A percentile compares a stretch with the other conserved stretches of the same genome.
Evolutionary conservation across 2,888 invertebrate species (phyloP).

Genomic region (Abrostola tripartita): DNA sequence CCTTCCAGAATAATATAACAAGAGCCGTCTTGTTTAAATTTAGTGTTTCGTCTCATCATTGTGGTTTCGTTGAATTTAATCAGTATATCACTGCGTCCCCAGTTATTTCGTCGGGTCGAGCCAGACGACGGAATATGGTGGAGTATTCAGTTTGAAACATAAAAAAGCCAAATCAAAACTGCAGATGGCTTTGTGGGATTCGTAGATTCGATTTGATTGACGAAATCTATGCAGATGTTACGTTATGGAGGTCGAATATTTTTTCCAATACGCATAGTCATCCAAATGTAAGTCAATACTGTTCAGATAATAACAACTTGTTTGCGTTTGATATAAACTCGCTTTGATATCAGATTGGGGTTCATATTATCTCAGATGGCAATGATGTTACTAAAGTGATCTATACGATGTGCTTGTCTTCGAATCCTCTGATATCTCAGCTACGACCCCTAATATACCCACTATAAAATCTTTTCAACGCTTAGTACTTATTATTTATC

Average conservation of each 20-base stretch:
- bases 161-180: slow-evolving; percentile 23
- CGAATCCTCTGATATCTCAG: slow-evolving; percentile 19
- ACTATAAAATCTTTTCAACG: slow-evolving; percentile 15
- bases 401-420: slow-evolving; percentile 19
- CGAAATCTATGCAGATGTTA: slow-evolving; percentile 43
- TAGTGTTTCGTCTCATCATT: slow-evolving; percentile 63
- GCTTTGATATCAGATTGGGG: slow-evolving; percentile 22
- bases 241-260: slow-evolving; percentile 27
- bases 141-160: slow-evolving; percentile 36
- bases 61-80: slow-evolving; percentile 58
- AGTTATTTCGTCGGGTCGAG: slow-evolving; percentile 30
- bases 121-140: slow-evolving; percentile 21
- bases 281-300: slow-evolving; percentile 21
- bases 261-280: slow-evolving; percentile 26
- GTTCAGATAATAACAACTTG: slow-evolving; percentile 19
- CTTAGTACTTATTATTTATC: slow-evolving; percentile 13
- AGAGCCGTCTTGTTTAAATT: slow-evolving; percentile 62
- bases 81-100: slow-evolving; percentile 50
- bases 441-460: slow-evolving; percentile 16
- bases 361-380: slow-evolving; percentile 20
- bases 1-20: slow-evolving; percentile 69
- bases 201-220: slow-evolving; percentile 37
- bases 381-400: slow-evolving; percentile 17
- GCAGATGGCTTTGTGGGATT: slow-evolving; percentile 35
- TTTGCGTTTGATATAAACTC: slow-evolving; percentile 28